Conservation (phyloP, 2,888 invertebrate genomes). For the Melanostoma mellinum region DNA sequence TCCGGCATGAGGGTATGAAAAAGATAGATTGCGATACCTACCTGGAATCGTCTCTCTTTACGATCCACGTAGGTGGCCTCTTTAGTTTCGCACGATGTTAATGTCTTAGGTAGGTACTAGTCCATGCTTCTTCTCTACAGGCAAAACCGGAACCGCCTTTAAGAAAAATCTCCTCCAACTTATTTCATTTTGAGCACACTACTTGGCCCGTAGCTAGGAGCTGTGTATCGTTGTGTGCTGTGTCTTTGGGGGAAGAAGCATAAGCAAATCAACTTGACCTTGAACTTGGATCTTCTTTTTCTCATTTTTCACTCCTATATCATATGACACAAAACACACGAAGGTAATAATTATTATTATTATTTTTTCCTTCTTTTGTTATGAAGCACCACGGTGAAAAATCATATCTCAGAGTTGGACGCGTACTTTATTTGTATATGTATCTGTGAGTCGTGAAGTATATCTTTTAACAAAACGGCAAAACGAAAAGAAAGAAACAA, state of each 20-base stretch:
- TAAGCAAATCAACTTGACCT: slow-evolving; percentile 57
- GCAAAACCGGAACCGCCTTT: slow-evolving; percentile 50
- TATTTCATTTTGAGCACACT: slow-evolving; percentile 7
- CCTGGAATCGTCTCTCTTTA: background rate
- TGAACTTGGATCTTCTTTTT: slow-evolving; percentile 64
- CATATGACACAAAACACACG: slow-evolving; percentile 40
- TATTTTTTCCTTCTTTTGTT: slow-evolving; percentile 16
- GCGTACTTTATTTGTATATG: slow-evolving; percentile 28
- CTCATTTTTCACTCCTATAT: slow-evolving; percentile 48
- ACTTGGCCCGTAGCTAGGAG: slow-evolving; percentile 45
- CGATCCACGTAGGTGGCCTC: slow-evolving; percentile 60
- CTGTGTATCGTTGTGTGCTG: slow-evolving; percentile 21
- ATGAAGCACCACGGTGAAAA: background rate
- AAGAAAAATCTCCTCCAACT: slow-evolving; percentile 23
- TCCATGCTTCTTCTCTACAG: slow-evolving; percentile 1
- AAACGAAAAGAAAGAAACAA: background rate
- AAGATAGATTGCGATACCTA: slow-evolving; percentile 44
- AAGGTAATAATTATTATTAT: slow-evolving; percentile 63
- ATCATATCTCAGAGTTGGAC: slow-evolving; percentile 16
- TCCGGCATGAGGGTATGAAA: slow-evolving; percentile 10
- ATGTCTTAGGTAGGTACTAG: slow-evolving; percentile 4
- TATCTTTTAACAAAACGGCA: background rate
- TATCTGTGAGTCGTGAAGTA: slow-evolving; percentile 41
- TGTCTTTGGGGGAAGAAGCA: slow-evolving; percentile 16
- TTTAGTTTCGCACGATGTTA: slow-evolving; percentile 57